phyloP scores from a whole-genome alignment of 2,113 vertebrate genomes.

The Gallinago undulata region DNA sequence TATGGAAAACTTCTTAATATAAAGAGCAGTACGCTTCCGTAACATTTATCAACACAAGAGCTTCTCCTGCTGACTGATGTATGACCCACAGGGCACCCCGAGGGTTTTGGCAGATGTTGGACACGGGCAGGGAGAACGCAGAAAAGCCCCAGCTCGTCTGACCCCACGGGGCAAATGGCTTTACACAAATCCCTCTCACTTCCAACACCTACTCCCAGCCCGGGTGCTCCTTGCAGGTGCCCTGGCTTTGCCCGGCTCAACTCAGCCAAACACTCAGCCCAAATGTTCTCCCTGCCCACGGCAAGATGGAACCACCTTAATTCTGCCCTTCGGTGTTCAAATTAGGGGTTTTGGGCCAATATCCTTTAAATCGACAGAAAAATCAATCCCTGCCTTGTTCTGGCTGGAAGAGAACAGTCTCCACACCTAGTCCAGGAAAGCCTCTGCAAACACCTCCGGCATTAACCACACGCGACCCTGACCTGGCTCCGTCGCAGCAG shows the following conservation, averaged over 20 bases:
- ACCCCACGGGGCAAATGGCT: neutral
- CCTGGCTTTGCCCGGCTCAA: neutral
- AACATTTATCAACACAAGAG: neutral
- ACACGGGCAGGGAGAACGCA: neutral
- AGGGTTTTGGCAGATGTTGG: neutral
- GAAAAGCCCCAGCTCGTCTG: neutral
- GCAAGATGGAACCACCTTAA: neutral
- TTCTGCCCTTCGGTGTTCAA: neutral
- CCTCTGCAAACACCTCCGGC: rapidly evolving
- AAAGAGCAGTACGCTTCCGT: neutral
- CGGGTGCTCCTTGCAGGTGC: neutral
- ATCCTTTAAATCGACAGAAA: neutral
- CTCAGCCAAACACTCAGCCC: neutral
- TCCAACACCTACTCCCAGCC: neutral
- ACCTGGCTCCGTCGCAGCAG: neutral
- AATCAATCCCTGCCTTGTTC: neutral
- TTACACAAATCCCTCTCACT: neutral
- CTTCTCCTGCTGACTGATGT: neutral
- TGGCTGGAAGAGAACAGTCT: neutral
- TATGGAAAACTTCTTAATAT: rapidly evolving
- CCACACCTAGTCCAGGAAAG: neutral
- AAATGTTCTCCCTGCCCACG: neutral
- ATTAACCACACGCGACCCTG: neutral
- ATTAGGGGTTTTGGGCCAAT: neutral
- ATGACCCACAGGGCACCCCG: rapidly evolving